Conservation (phyloP, 2,113 vertebrate genomes). For the Leptobrachium ailaonicum region DNA sequence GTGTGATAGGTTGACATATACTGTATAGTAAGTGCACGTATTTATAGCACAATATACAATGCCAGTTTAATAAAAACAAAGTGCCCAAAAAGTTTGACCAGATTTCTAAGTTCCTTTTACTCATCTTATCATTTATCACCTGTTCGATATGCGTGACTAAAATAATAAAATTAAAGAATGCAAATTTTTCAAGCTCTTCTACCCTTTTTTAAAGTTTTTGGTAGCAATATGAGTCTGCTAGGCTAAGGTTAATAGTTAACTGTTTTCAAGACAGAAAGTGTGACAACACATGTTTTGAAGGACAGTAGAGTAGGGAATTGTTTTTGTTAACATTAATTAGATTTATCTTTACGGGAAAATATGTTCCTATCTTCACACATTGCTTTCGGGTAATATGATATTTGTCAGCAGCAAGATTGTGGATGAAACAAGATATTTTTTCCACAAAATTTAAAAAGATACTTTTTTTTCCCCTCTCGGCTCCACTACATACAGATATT, state of each 20-base stretch:
- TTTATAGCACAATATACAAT: too few relatives aligned
- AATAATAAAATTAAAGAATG: too few relatives aligned
- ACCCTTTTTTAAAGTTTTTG: too few relatives aligned
- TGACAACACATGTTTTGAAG: background rate
- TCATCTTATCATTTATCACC: too few relatives aligned
- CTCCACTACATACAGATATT: constrained; percentile 25
- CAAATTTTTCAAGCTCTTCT: too few relatives aligned
- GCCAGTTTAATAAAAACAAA: too few relatives aligned
- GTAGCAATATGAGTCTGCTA: too few relatives aligned
- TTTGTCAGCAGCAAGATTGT: constrained; percentile 33
- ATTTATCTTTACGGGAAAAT: constrained; percentile 19
- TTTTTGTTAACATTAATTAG: background rate
- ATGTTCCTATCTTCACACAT: constrained; percentile 30
- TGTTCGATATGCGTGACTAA: too few relatives aligned
- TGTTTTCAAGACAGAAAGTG: background rate
- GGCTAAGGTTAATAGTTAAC: background rate
- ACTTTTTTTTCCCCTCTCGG: background rate
- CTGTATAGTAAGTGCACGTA: too few relatives aligned
- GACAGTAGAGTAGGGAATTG: background rate
- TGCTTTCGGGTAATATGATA: constrained; percentile 28
- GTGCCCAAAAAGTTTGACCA: too few relatives aligned
- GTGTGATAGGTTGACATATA: too few relatives aligned
- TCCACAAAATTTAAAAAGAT: constrained; percentile 26
- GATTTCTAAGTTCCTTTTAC: too few relatives aligned
- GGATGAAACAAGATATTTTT: constrained; percentile 31